Base-by-base conservation (phyloP, 2,113 vertebrate species). In the Irena cyanogastra region DNA sequence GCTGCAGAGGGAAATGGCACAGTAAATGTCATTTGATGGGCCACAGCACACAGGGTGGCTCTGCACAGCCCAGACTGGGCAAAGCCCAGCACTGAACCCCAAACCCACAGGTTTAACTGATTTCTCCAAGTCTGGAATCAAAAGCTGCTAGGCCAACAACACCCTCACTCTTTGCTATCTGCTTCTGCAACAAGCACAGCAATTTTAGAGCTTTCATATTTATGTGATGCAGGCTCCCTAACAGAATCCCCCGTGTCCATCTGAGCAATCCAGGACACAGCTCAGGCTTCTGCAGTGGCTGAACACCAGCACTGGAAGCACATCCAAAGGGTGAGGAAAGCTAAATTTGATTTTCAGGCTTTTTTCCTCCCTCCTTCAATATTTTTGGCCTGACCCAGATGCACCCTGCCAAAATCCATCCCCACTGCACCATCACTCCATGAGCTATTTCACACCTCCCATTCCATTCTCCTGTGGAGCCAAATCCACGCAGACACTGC, bases 391-490 rank as follows among this genome's bases (percentile, higher is more conserved):
- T 23, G 13, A 63, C n/a, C 16, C 28, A 72, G 64, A 37, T 4
- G 10, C 1, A 1, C n/a, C 42, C 45, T 94, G 90, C 82, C 94
- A 77, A 88, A 83, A 86, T 23, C 52, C 53, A 68, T 81, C 94
- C 76, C 79, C 10, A 1, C 42, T 64, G 79, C 57, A 41, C 50
- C 45, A 65, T n/a, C 76, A 72, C 37, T 68, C 70, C 85, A 72
- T 78, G 91, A 95, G 93, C 83, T 96, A 74, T 87, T 94, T 92
- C 83, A 90, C 91, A 95, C 83, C 76, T 93, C 86, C 86, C 83
- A 20, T 66, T 42, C 44, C 19, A 42, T 9, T 42, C 39, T 18
- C 47, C 44, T 1, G 5, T 2, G 49, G 30, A 78, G 93, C 94
- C 90, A 94, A 89, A 77, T 19, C 75, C 83, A 60, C 4, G 3